Percentiles rank a stretch among this genome's conserved stretches.
phyloP scores from a whole-genome alignment of 2,797 vertebrate genomes.

The Alca torda region DNA sequence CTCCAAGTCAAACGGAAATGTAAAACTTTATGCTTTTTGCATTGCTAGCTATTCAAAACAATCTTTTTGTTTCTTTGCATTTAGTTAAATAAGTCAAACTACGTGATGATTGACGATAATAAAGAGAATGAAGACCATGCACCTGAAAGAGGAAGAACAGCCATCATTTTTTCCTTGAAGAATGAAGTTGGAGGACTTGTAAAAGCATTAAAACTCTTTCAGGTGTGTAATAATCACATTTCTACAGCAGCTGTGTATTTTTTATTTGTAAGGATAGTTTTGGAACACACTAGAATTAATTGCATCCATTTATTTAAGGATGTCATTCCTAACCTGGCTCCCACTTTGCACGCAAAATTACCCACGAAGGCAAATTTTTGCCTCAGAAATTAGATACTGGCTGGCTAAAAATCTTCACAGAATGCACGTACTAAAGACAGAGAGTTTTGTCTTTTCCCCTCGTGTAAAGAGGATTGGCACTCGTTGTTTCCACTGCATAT shows the following conservation, averaged over 20 bases:
- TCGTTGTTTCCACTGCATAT: rapidly evolving
- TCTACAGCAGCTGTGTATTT: neutral
- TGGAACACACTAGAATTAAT: neutral
- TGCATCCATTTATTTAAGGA: neutral
- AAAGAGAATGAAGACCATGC: conserved; percentile 88
- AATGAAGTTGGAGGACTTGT: conserved; percentile 97
- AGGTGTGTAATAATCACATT: conserved; percentile 74
- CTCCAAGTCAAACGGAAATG: neutral
- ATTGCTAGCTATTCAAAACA: neutral
- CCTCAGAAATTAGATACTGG: neutral
- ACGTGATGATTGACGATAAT: conserved; percentile 90
- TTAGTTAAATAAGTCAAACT: conserved; percentile 87
- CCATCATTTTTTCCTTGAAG: conserved; percentile 94
- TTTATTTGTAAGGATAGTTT: neutral
- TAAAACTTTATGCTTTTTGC: neutral
- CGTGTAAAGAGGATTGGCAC: neutral
- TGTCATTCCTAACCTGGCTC: neutral
- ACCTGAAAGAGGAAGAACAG: conserved; percentile 83
- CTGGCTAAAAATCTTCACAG: neutral
- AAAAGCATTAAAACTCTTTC: conserved; percentile 95
- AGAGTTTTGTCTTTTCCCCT: neutral
- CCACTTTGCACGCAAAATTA: neutral
- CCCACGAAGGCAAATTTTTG: neutral
- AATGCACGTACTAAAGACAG: neutral
- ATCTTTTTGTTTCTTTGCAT: neutral